Percentiles rank a stretch among this genome's conserved stretches.
phyloP scores from a whole-genome alignment of 1,140 invertebrate species.

The Harlomillsia oculata region DNA sequence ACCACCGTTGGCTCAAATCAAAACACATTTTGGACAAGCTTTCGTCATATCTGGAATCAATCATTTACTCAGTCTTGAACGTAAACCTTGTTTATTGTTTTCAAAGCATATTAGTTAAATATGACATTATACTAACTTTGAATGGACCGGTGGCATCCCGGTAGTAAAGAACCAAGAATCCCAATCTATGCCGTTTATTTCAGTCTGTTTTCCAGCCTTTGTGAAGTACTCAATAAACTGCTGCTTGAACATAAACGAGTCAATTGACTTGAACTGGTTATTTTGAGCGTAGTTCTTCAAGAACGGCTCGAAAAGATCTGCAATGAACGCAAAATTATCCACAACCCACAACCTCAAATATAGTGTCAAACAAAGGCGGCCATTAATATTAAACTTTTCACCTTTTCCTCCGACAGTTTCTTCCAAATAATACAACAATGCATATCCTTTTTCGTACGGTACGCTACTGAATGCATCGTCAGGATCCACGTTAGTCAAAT shows the following conservation, averaged over 20 bases:
- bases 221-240: conserved; percentile 72
- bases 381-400: conserved; percentile 33
- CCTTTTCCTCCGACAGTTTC: conserved; percentile 66
- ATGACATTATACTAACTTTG: conserved; percentile 51
- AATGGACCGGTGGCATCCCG: conserved; percentile 79
- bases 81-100: neutral
- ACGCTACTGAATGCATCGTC: conserved; percentile 62
- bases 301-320: conserved; percentile 72
- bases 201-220: conserved; percentile 26
- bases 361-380: no score
- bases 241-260: conserved; percentile 67
- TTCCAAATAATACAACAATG: conserved; percentile 79
- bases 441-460: conserved; percentile 70
- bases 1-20: conserved; percentile 50
- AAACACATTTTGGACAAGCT: conserved; percentile 56
- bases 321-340: no score
- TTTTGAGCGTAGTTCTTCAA: conserved; percentile 68
- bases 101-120: neutral
- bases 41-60: conserved; percentile 53
- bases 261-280: conserved; percentile 73
- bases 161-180: conserved; percentile 67
- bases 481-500: conserved; percentile 66
- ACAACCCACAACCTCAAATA: no score
- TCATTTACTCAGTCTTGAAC: conserved; percentile 8
- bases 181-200: conserved; percentile 61